Base-by-base conservation (phyloP, 2,113 vertebrate species). In the Galbula dea region DNA sequence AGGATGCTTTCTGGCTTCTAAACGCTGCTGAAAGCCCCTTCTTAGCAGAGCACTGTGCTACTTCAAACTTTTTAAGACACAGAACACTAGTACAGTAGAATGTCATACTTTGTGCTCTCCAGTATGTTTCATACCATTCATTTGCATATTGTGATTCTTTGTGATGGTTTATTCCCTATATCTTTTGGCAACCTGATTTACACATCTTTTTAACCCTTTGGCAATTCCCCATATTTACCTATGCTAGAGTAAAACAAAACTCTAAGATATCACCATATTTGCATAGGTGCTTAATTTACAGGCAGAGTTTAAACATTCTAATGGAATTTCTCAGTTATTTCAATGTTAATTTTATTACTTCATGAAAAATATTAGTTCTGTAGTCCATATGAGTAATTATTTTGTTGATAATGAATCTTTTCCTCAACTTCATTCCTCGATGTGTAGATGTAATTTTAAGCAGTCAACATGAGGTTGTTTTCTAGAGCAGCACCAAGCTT, bases 81-180 rank as follows among this genome's bases (percentile, higher is more conserved):
- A 72, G 29, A 75, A 14, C 23, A 36, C 54, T 21, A 49, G 4
- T 12, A 34, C 3, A 69, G 9, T 8, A 46, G 16, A 83, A 68
- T 16, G 34, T 69, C 13, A 13, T n/a, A 6, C 26, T 79, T 46
- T 27, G 19, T n/a, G 36, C 22, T 61, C 39, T 24, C 8, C 30
- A 32, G 5, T 39, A 71, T 19, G 26, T 18, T 71, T 77, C 2
- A 0, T n/a, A 39, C 15, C 6, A 29, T 15, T 69, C 29, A 46
- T 88, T 32, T 37, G 14, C 15, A 78, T 51, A 43, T 1, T 29
- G 9, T 23, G 1, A 30, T 85, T 41, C 0, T 0, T 32, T 81
- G 51, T 46, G 15, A 24, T 58, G 6, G n/a, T 43, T 19, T 71
- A 9, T 7, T 78, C 15, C 32, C 16, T 27, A 21, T 3, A 45